phyloP scores from a whole-genome alignment of 2,888 invertebrate genomes.

The Agrypnus murinus region DNA sequence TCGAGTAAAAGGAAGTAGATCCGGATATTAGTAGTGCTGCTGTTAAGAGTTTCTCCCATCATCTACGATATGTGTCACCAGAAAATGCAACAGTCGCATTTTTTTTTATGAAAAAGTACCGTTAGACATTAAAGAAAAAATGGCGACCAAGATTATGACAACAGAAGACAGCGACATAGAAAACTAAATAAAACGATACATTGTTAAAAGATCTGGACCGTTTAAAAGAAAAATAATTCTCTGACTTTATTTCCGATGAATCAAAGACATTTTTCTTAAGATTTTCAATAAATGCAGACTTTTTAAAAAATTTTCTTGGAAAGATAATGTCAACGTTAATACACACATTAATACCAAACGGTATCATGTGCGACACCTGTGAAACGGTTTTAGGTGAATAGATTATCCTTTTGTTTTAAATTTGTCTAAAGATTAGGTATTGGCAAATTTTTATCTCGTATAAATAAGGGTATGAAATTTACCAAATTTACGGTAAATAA shows the following conservation, averaged over 20 bases:
- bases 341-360: too few species aligned
- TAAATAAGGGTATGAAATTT: too few species aligned
- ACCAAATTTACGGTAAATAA: too few species aligned
- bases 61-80: too few species aligned
- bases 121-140: conserved; percentile 3
- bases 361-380: too few species aligned
- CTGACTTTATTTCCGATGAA: neutral
- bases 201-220: conserved; percentile 8
- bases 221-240: neutral
- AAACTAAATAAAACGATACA: conserved; percentile 1
- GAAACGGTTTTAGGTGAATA: too few species aligned
- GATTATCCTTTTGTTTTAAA: too few species aligned
- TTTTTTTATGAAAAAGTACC: neutral
- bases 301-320: conserved; percentile 9
- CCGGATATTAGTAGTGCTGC: conserved; percentile 7
- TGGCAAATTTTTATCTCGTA: too few species aligned
- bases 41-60: conserved; percentile 1
- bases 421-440: too few species aligned
- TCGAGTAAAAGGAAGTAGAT: conserved; percentile 4
- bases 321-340: neutral
- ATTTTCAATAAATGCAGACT: neutral
- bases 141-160: conserved; percentile 4
- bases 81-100: conserved; percentile 4
- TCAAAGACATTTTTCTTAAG: conserved; percentile 1
- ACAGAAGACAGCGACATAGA: conserved; percentile 11